Conservation (phyloP, 2,888 invertebrate genomes). For the Notodonta ziczac region DNA sequence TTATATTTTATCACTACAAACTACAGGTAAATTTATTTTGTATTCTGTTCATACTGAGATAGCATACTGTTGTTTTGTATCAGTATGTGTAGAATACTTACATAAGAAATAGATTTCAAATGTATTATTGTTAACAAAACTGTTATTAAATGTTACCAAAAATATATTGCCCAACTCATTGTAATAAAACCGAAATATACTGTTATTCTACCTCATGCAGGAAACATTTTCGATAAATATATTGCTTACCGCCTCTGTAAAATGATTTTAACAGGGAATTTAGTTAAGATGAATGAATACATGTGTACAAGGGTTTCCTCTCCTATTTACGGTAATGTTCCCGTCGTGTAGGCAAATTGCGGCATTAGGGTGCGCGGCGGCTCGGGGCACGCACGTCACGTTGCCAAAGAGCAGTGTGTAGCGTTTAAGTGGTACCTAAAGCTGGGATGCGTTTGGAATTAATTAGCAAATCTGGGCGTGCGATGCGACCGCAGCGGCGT, state of each 20-base stretch:
- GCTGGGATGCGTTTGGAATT: constrained; percentile 59
- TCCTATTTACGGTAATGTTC: constrained; percentile 49
- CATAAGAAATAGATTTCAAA: no score
- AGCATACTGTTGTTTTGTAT: no score
- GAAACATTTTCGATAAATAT: constrained; percentile 27
- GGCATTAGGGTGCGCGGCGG: constrained; percentile 31
- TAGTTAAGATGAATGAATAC: constrained; percentile 28
- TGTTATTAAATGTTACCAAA: not conserved
- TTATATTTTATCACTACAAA: constrained; percentile 39
- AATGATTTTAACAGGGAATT: constrained; percentile 27
- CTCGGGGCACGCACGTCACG: constrained; percentile 24
- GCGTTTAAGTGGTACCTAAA: constrained; percentile 44
- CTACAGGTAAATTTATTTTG: constrained; percentile 12
- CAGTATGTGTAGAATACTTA: no score
- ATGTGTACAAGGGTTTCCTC: constrained; percentile 43
- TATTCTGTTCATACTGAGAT: not conserved
- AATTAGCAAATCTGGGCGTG: constrained; percentile 66
- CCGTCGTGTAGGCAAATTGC: constrained; percentile 41
- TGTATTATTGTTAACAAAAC: not conserved
- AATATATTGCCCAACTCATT: constrained; percentile 8
- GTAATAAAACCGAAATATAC: constrained; percentile 11
- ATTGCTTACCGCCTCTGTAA: constrained; percentile 14
- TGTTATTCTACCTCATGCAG: constrained; percentile 23
- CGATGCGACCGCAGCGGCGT: constrained; percentile 56
- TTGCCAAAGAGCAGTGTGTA: constrained; percentile 33